These are phyloP conservation scores for Brenthis daphne DNA, from an alignment of 2,888 invertebrate genomes.

Conservation along the genomic window DNA sequence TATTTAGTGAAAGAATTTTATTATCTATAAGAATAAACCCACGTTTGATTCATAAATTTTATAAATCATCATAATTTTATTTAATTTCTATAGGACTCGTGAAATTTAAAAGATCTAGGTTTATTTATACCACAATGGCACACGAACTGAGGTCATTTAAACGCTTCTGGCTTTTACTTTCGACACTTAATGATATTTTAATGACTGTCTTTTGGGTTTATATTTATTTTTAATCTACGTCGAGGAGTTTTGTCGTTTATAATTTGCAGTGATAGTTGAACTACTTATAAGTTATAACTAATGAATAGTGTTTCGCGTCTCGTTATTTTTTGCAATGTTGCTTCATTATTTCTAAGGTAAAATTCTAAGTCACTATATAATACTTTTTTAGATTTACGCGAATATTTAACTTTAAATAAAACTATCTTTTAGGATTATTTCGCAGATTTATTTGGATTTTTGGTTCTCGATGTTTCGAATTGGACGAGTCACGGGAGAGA, in stretches of 20 bases:
- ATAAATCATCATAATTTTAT: background rate
- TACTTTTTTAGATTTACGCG: too few species aligned
- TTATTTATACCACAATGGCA: background rate
- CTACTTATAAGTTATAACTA: background rate
- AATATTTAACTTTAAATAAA: too few species aligned
- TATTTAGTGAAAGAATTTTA: background rate
- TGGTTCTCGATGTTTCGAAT: too few species aligned
- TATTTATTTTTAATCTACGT: conserved; percentile 9
- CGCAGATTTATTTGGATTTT: too few species aligned
- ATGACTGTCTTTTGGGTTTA: conserved; percentile 5
- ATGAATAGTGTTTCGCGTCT: too few species aligned
- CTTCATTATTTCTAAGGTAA: too few species aligned
- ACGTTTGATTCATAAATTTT: background rate
- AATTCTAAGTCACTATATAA: too few species aligned
- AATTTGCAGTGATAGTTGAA: conserved; percentile 7
- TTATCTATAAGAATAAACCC: background rate
- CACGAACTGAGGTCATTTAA: background rate
- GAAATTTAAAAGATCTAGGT: conserved; percentile 2
- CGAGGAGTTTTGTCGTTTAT: conserved; percentile 14
- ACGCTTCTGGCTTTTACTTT: background rate
- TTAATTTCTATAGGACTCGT: background rate
- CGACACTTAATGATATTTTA: conserved; percentile 16
- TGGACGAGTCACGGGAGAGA: too few species aligned
- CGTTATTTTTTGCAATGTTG: too few species aligned
- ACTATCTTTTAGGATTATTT: too few species aligned